Evolutionary conservation across 1,140 invertebrate genomes (phyloP).

Genomic region (Ganaspis sp.): DNA sequence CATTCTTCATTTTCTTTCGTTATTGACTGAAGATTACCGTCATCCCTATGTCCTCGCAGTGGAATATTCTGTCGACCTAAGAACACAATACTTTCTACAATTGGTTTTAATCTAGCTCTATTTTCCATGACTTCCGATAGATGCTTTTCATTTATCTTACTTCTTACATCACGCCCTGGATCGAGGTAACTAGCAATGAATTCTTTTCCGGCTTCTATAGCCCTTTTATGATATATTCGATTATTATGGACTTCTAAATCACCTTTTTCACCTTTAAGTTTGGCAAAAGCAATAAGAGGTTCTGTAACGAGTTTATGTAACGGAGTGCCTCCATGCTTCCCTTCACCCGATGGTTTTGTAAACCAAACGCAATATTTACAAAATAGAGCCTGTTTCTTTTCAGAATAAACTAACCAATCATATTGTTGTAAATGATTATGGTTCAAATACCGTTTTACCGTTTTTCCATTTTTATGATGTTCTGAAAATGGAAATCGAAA

Average conservation of each 20-base stretch:
- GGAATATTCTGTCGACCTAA: conserved; percentile 55
- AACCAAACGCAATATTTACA: conserved; percentile 49
- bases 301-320: conserved; percentile 37
- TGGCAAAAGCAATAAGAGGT: conserved; percentile 42
- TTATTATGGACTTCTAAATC: conserved; percentile 40
- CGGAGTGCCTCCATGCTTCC: background rate
- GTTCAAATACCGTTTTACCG: background rate
- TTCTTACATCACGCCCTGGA: conserved; percentile 32
- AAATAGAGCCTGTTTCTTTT: conserved; percentile 43
- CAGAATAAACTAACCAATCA: conserved; percentile 43
- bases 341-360: conserved; percentile 30
- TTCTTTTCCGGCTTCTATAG: conserved; percentile 34
- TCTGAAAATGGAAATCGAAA: background rate
- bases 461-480: background rate
- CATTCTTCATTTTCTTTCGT: background rate
- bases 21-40: conserved; percentile 37
- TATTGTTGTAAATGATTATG: background rate
- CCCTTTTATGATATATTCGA: conserved; percentile 45
- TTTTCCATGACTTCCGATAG: background rate
- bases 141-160: background rate
- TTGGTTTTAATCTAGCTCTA: conserved; percentile 32
- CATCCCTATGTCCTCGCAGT: conserved; percentile 52
- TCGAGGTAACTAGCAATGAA: conserved; percentile 37
- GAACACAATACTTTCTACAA: conserved; percentile 53
- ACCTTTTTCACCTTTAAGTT: conserved; percentile 40